Conservation (phyloP, 2,113 vertebrate species). For the Oplegnathus fasciatus region DNA sequence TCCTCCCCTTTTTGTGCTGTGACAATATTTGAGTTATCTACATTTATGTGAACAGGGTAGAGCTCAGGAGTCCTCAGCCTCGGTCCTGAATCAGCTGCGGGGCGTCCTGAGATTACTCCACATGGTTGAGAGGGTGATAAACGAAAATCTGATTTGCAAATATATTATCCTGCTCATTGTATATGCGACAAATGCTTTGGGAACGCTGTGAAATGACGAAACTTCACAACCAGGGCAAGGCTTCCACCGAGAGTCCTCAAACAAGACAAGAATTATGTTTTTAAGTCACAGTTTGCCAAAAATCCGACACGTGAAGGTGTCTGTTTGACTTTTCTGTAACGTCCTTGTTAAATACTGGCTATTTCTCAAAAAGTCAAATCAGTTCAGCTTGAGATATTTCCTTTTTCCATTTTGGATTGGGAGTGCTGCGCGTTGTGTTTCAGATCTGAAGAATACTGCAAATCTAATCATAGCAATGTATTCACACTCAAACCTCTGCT, state of each 20-base stretch:
- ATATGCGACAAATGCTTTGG: slow-evolving; percentile 17
- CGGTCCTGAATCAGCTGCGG: background rate
- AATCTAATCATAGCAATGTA: slow-evolving; percentile 42
- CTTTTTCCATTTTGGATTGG: background rate
- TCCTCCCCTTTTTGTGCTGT: background rate
- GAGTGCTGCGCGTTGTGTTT: slow-evolving; percentile 2
- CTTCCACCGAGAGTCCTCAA: background rate
- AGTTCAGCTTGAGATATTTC: background rate
- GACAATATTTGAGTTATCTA: slow-evolving; percentile 46
- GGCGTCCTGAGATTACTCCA: slow-evolving; percentile 7
- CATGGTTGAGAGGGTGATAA: slow-evolving; percentile 1
- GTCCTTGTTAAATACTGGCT: background rate
- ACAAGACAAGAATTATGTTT: background rate
- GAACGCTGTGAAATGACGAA: background rate
- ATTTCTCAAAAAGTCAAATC: background rate
- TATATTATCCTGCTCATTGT: slow-evolving; percentile 21
- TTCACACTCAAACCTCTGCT: slow-evolving; percentile 42
- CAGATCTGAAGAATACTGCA: slow-evolving; percentile 15
- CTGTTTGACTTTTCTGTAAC: background rate
- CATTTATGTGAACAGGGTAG: slow-evolving; percentile 10
- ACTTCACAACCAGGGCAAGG: background rate
- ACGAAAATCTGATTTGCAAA: slow-evolving; percentile 43
- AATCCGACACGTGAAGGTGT: background rate
- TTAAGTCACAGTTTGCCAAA: background rate
- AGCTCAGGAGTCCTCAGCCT: background rate